Base-by-base conservation (phyloP, 2,888 invertebrate species). In the Rhabditoides inermis region DNA sequence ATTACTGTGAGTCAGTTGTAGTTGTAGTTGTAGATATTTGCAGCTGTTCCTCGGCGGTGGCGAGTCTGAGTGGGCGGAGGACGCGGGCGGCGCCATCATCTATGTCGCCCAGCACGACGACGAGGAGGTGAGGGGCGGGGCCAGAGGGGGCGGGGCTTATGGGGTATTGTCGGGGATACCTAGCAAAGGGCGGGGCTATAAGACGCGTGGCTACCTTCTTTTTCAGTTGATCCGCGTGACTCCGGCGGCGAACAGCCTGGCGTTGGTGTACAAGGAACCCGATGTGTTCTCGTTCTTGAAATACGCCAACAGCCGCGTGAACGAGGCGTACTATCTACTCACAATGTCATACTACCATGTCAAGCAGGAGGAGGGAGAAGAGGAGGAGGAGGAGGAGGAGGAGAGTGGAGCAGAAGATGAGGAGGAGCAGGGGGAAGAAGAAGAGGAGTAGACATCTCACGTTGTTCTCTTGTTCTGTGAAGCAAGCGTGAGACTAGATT, bases 201-300 rank as follows among this genome's bases (percentile, higher is more conserved):
- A n/a, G n/a, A n/a, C n/a, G n/a, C n/a, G n/a, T n/a, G n/a, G n/a
- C n/a, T n/a, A n/a, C n/a, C n/a, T n/a, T n/a, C n/a, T n/a, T n/a
- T n/a, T 64, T 44, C 47, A 69, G 68, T 54, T 67, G 7, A 49
- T 70, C 18, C 64, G 65, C 6, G 55, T 70, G 37, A 39, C 54
- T 18, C 70, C 72, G 10, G 41, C 50, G 7, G 49, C 53, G 12
- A 71, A 70, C 50, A 51, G 54, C 7, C 49, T 56, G 2, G 66
- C 65, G 1, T 44, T 72, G 18, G 66, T 71, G 10, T 68, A 70
- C 55, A 60, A 66, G 2, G 70, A 72, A 39, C 68, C 70, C 0
- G 66, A 65, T 12, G 69, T 72, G 15, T 45, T 69, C 12, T 64
- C 65, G n/a, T 72, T 72, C 53, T 53, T 63, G n/a, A 72, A 72